These are phyloP conservation scores for Neodon shergylaensis DNA, from an alignment of 2,113 vertebrate genomes.

Conservation along the genomic window DNA sequence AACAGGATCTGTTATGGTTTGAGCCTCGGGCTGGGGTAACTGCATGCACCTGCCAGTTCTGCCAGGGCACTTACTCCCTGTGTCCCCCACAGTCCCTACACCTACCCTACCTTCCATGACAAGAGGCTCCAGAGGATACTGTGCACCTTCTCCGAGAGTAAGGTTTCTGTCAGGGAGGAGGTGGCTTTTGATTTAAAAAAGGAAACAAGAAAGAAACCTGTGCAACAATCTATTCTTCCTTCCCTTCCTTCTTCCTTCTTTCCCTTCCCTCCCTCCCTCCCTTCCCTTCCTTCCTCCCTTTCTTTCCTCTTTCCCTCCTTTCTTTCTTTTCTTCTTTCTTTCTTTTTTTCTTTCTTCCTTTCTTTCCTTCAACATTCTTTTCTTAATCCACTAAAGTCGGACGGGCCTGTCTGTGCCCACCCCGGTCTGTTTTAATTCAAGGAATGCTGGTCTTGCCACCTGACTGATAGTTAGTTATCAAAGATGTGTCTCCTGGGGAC, in stretches of 20 bases:
- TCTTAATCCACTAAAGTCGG: background rate
- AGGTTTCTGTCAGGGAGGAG: background rate
- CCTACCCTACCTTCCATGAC: background rate
- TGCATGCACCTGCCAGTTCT: background rate
- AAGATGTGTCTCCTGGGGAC: background rate
- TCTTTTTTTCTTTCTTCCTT: background rate
- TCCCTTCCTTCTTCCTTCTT: background rate
- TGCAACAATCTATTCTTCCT: background rate
- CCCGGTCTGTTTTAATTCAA: background rate
- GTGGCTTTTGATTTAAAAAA: background rate
- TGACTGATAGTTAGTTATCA: background rate
- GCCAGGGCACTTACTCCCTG: too few species aligned
- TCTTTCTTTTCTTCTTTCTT: too few species aligned
- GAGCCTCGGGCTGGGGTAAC: too few species aligned
- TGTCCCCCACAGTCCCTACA: too few species aligned
- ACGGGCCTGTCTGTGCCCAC: background rate
- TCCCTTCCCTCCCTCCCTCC: too few species aligned
- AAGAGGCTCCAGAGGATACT: background rate
- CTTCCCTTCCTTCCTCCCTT: accelerated
- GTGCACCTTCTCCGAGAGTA: background rate
- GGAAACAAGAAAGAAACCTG: background rate
- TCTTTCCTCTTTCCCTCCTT: too few species aligned
- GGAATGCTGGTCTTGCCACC: background rate
- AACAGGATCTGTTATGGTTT: background rate
- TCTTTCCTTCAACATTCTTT: background rate